phyloP scores from a whole-genome alignment of 2,888 invertebrate species.

The Poecilobothrus nobilitatus region DNA sequence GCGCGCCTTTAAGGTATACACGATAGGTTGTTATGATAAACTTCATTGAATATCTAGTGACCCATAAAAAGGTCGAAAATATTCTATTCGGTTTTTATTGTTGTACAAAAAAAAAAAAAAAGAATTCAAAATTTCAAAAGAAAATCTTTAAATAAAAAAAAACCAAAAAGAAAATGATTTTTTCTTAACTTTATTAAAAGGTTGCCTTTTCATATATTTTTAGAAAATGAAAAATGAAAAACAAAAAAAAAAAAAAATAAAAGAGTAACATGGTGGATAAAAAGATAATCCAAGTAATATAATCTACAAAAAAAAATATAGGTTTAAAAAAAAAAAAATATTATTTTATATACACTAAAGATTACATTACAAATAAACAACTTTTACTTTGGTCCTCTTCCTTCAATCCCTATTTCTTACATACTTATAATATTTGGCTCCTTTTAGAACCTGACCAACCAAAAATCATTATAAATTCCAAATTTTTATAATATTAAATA shows the following conservation, averaged over 20 bases:
- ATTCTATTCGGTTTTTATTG: not conserved
- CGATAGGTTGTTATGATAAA: not conserved
- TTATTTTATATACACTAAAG: not conserved
- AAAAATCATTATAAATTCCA: not conserved
- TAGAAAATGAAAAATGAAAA: not conserved
- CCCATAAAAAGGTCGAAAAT: conserved; percentile 2
- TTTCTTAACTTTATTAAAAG: not conserved
- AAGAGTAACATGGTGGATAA: no score
- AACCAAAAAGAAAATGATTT: not conserved
- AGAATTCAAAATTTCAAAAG: not conserved
- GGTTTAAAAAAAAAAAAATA: not conserved
- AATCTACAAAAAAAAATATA: no score
- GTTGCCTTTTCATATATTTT: not conserved
- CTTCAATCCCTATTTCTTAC: no score
- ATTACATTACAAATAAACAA: no score
- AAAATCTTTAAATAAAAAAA: no score
- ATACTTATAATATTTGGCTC: no score
- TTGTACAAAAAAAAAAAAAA: not conserved
- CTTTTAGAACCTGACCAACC: not conserved
- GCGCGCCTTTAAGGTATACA: not conserved
- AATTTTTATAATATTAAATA: no score
- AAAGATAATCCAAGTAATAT: no score
- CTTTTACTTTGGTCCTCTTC: no score
- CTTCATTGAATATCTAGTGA: conserved; percentile 1
- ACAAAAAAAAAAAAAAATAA: not conserved